phyloP scores from a whole-genome alignment of 2,113 vertebrate genomes.

The Xyliphius kryptos region DNA sequence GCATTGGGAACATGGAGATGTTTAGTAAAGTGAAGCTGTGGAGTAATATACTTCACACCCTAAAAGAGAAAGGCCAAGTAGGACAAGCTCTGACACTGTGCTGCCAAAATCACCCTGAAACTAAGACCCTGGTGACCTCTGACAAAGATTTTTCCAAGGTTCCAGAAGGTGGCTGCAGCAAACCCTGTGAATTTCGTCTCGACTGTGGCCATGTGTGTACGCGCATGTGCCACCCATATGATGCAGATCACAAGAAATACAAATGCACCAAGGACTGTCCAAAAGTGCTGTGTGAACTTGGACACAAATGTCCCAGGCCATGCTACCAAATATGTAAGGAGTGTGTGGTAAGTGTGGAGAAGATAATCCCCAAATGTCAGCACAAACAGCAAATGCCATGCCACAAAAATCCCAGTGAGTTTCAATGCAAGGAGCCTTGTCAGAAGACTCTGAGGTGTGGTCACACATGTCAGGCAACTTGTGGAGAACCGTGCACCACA shows the following conservation, averaged over 20 bases:
- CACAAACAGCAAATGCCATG: slow-evolving; percentile 84
- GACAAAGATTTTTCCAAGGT: slow-evolving; percentile 73
- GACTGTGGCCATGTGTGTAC: slow-evolving; percentile 83
- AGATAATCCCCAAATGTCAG: slow-evolving; percentile 68
- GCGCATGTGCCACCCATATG: slow-evolving; percentile 84
- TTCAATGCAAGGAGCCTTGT: slow-evolving; percentile 72
- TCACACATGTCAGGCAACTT: slow-evolving; percentile 67
- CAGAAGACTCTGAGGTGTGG: slow-evolving; percentile 67
- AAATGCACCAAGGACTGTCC: slow-evolving; percentile 75
- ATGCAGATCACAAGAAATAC: slow-evolving; percentile 72
- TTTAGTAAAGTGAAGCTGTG: slow-evolving; percentile 76
- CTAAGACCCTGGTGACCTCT: slow-evolving; percentile 59
- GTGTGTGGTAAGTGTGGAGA: slow-evolving; percentile 70
- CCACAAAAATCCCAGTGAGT: slow-evolving; percentile 54
- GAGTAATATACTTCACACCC: slow-evolving; percentile 77
- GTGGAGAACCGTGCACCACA: slow-evolving; percentile 65
- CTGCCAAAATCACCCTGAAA: slow-evolving; percentile 87
- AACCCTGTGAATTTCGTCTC: slow-evolving; percentile 79
- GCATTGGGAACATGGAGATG: slow-evolving; percentile 80
- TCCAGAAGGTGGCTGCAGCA: slow-evolving; percentile 83
- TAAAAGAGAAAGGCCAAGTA: slow-evolving; percentile 66
- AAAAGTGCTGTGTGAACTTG: slow-evolving; percentile 69
- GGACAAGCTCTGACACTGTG: slow-evolving; percentile 68
- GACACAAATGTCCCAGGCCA: slow-evolving; percentile 67
- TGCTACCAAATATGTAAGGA: slow-evolving; percentile 67